Percentiles rank a stretch among this genome's conserved stretches.
Evolutionary conservation across 1,140 invertebrate genomes (phyloP).

Genomic region (Manduca sexta): DNA sequence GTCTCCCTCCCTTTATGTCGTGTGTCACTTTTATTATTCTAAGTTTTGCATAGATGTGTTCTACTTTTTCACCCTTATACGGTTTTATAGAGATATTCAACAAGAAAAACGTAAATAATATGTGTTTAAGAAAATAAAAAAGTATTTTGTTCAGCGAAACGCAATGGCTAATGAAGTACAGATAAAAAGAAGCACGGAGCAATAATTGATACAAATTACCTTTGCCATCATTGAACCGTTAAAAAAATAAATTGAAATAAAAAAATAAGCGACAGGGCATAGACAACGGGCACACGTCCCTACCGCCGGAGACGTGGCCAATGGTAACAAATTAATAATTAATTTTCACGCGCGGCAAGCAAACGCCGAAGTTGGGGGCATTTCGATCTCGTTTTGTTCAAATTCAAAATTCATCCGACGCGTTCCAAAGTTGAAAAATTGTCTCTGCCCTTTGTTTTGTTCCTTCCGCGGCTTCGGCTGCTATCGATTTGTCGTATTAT

Average conservation of each 20-base stretch:
- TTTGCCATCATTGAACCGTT: conserved; percentile 46
- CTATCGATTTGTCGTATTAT: conserved; percentile 3
- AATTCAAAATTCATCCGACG: conserved; percentile 55
- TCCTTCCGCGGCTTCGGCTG: background rate
- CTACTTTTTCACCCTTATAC: too few relatives aligned
- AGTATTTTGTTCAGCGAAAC: too few relatives aligned
- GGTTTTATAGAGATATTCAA: too few relatives aligned
- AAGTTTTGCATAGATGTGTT: too few relatives aligned
- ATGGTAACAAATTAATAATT: conserved; percentile 64
- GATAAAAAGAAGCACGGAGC: background rate
- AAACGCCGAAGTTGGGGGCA: conserved; percentile 43
- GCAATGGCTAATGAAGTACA: background rate
- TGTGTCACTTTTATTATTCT: background rate
- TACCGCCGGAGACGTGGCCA: conserved; percentile 24
- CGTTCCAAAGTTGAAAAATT: conserved; percentile 51
- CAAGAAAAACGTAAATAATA: too few relatives aligned
- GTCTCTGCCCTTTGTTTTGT: conserved; percentile 30
- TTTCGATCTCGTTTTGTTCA: conserved; percentile 60
- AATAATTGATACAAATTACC: conserved; percentile 49
- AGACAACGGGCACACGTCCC: conserved; percentile 36
- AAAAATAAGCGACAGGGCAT: conserved; percentile 33
- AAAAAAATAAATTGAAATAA: conserved; percentile 40
- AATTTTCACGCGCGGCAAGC: conserved; percentile 47
- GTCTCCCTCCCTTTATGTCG: background rate
- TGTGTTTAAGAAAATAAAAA: too few relatives aligned